phyloP scores from a whole-genome alignment of 2,888 invertebrate genomes.

The Amaurobius ferox region DNA sequence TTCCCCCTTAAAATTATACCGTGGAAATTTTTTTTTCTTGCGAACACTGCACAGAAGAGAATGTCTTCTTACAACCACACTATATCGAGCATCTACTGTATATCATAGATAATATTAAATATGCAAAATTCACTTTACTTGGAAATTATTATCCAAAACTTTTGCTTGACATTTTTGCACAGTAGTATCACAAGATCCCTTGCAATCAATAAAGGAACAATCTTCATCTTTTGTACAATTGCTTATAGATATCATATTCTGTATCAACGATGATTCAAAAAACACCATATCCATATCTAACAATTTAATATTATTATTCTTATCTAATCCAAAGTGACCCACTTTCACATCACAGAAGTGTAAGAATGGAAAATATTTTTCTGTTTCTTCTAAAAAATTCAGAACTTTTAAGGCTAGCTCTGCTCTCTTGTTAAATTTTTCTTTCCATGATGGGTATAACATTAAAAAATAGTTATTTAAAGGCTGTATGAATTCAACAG shows the following conservation, averaged over 20 bases:
- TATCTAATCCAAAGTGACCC: conserved; percentile 82
- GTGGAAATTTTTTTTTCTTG: too few species aligned
- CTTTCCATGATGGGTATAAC: conserved; percentile 71
- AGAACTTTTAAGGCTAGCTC: conserved; percentile 80
- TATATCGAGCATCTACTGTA: too few species aligned
- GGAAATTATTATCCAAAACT: conserved; percentile 83
- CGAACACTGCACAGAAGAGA: too few species aligned
- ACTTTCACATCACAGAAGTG: conserved; percentile 84
- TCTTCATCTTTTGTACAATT: conserved; percentile 82
- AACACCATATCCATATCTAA: conserved; percentile 83
- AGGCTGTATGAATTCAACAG: conserved; percentile 82
- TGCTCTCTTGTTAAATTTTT: conserved; percentile 75
- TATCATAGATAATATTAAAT: too few species aligned
- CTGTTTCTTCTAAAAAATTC: conserved; percentile 82
- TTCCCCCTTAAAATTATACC: too few species aligned
- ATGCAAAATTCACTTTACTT: conserved; percentile 81
- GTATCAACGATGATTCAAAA: conserved; percentile 79
- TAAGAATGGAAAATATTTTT: conserved; percentile 81
- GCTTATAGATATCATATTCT: conserved; percentile 68
- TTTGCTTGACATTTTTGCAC: conserved; percentile 80
- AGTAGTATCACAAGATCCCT: conserved; percentile 81
- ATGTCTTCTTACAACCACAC: too few species aligned
- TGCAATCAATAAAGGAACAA: conserved; percentile 84
- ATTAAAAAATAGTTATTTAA: conserved; percentile 77
- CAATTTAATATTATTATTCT: conserved; percentile 78